Conservation (phyloP, 2,797 vertebrate species). For the Melanogrammus aeglefinus region DNA sequence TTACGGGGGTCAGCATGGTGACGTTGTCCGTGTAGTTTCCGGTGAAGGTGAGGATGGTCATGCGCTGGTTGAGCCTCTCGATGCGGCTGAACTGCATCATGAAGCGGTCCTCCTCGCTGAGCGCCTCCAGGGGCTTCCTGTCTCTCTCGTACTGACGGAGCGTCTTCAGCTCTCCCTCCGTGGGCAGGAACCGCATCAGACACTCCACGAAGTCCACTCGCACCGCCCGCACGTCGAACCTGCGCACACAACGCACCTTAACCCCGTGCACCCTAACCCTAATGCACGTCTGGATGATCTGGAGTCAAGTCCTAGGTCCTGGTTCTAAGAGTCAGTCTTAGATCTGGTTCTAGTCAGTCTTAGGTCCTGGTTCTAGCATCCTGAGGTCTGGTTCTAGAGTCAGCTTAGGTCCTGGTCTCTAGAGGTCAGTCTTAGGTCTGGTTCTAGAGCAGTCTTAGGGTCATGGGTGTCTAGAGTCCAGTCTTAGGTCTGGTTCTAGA, state of each 20-base stretch:
- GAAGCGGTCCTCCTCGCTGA: slow-evolving; percentile 92
- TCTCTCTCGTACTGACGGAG: slow-evolving; percentile 91
- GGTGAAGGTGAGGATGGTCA: slow-evolving; percentile 96
- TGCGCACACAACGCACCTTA: slow-evolving; percentile 71
- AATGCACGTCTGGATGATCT: too few relatives aligned
- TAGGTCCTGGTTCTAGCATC: background rate
- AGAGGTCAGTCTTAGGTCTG: too few relatives aligned
- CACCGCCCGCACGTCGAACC: slow-evolving; percentile 89
- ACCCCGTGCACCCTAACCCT: background rate
- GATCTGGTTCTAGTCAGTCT: background rate
- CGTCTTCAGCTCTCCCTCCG: slow-evolving; percentile 88
- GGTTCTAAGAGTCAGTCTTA: background rate
- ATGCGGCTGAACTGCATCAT: slow-evolving; percentile 99
- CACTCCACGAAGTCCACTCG: slow-evolving; percentile 95
- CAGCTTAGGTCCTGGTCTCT: too few relatives aligned
- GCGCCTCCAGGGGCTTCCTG: slow-evolving; percentile 85
- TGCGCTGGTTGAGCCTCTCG: slow-evolving; percentile 90
- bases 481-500: too few relatives aligned
- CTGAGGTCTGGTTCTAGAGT: background rate
- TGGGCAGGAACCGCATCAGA: slow-evolving; percentile 94
- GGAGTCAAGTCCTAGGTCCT: too few relatives aligned
- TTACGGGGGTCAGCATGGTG: slow-evolving; percentile 94
- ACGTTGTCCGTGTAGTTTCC: slow-evolving; percentile 92
- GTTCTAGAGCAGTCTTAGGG: too few relatives aligned
- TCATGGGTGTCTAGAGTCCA: too few relatives aligned